Conservation (phyloP, 2,797 vertebrate species). For the Darevskia nairensis region DNA sequence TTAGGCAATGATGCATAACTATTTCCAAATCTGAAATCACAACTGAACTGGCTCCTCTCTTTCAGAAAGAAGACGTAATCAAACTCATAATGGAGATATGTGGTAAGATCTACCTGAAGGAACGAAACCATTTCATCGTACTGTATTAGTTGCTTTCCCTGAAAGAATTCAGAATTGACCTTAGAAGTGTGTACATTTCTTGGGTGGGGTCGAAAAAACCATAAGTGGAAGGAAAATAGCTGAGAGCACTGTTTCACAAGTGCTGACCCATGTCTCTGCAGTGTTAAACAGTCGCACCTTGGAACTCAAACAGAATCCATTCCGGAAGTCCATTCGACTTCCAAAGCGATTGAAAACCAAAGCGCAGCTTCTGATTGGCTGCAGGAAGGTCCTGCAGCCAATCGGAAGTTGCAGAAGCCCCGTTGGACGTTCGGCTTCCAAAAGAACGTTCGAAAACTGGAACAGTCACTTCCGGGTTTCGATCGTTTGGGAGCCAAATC, state of each 20-base stretch:
- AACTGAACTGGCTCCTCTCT: constrained; percentile 40
- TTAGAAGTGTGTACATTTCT: neutral
- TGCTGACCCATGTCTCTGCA: neutral
- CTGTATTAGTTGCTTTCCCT: constrained; percentile 3
- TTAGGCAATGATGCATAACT: neutral
- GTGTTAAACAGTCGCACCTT: neutral
- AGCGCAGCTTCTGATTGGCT: too few relatives aligned
- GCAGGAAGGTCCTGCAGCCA: too few relatives aligned
- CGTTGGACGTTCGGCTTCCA: too few relatives aligned
- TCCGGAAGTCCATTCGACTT: too few relatives aligned
- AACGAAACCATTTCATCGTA: constrained; percentile 15
- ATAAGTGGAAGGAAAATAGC: neutral
- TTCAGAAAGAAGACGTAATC: constrained; percentile 87
- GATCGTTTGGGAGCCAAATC: too few relatives aligned
- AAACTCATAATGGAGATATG: constrained; percentile 87
- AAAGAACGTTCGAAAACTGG: too few relatives aligned
- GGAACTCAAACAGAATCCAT: too few relatives aligned
- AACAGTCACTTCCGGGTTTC: too few relatives aligned
- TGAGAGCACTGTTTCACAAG: neutral
- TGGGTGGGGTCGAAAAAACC: neutral
- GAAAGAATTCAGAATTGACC: neutral
- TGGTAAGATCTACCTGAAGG: constrained; percentile 80
- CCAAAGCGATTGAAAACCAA: too few relatives aligned
- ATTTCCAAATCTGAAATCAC: neutral
- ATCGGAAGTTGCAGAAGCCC: too few relatives aligned